Base-by-base conservation (phyloP, 2,888 invertebrate genomes). In the Philopedon plagiatum region DNA sequence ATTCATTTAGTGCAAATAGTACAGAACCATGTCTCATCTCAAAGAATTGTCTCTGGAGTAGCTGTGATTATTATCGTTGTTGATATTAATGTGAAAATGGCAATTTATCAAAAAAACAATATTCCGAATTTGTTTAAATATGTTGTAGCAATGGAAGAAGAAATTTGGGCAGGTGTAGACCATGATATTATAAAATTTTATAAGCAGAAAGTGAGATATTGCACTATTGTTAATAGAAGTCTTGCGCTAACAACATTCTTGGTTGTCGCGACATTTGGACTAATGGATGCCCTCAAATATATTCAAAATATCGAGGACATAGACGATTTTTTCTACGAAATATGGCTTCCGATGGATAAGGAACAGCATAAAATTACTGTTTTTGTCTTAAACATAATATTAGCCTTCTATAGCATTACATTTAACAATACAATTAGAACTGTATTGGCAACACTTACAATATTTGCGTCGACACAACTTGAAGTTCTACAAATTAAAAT, bases 401-500 rank as follows among this genome's bases (percentile, higher is more conserved):
- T 41, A 0, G 23, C 8, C 4, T n/a, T 13, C 11, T 11, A 41
- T 1, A 41, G 60, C 13, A 18, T 37, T 13, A 23, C 23, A n/a
- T 41, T 60, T 15, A 60, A 60, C 41, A 23, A 11, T 1, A 41
- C 41, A 13, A 39, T 19, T 23, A 39, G 37, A 26, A 23, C 41
- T 19, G 19, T 15, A 11, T 18, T 57, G 11, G 5, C 18, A 3
- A 57, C 57, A 8, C 34, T 57, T 2, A 57, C 34, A 57, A 9
- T 57, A 5, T 57, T 57, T 57, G 13, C 57, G 5, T 34, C 37
- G 11, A 19, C 19, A 18, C 57, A 57, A 8, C 34, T 57, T 15
- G 11, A 8, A 9, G 34, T 34, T 18, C 15, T 39, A 11, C 39
- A 39, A 13, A 39, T 39, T 39, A 39, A 39, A 39, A 39, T 39